A percentile compares a stretch with the other conserved stretches of the same genome.
phyloP scores from a whole-genome alignment of 1,140 invertebrate species.

The Palaemon carinicauda region DNA sequence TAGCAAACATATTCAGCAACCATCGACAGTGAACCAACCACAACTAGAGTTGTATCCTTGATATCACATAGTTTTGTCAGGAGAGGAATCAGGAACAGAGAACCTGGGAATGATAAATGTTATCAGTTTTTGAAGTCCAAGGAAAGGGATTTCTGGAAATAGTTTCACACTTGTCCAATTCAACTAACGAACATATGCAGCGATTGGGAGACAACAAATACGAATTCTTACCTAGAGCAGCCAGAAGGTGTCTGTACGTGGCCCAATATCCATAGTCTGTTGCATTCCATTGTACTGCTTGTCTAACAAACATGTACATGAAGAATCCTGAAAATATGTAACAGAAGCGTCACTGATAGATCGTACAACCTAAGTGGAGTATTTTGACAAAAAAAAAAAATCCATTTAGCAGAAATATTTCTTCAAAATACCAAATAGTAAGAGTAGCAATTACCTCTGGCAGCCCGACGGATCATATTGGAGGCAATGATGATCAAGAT shows the following conservation, averaged over 20 bases:
- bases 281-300: not conserved
- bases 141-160: not conserved
- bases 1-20: constrained; percentile 27
- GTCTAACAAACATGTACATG: constrained; percentile 17
- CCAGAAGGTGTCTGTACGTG: not conserved
- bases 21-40: constrained; percentile 11
- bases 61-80: constrained; percentile 9
- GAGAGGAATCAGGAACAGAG: constrained; percentile 22
- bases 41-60: constrained; percentile 5
- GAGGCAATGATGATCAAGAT: constrained; percentile 11
- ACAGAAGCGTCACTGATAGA: not conserved
- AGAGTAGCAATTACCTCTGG: constrained; percentile 25
- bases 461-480: constrained; percentile 48
- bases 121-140: not conserved
- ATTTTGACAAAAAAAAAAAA: not conserved
- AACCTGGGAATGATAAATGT: not conserved
- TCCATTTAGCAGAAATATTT: not conserved
- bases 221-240: not conserved
- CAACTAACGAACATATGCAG: not conserved
- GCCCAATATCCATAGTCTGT: constrained; percentile 12
- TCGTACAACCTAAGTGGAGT: not conserved
- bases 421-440: not conserved
- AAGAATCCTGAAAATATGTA: not conserved
- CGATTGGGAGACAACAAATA: not conserved
- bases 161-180: not conserved